Evolutionary conservation across 2,113 vertebrate genomes (phyloP).

Genomic region (Lagopus leucura): DNA sequence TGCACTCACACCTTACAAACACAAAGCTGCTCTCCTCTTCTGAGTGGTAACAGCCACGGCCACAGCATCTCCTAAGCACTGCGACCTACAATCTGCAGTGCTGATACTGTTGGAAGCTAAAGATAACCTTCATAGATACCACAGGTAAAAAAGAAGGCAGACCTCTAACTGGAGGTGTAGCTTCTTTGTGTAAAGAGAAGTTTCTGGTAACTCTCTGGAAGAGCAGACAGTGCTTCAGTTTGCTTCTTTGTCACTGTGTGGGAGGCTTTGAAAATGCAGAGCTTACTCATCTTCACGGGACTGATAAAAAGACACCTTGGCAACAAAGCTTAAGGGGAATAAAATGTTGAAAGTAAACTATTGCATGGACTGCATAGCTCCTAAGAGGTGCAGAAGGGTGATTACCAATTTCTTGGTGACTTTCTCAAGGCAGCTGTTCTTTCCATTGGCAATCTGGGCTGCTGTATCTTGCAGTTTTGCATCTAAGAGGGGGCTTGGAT

Average conservation of each 20-base stretch:
- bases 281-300: slow-evolving; percentile 69
- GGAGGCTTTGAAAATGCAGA: slow-evolving; percentile 60
- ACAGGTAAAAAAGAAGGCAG: not conserved
- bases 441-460: not conserved
- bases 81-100: not conserved
- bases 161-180: not conserved
- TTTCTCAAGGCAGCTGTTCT: not conserved
- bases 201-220: slow-evolving; percentile 19
- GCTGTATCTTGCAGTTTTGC: not conserved
- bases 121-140: not conserved
- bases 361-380: not conserved
- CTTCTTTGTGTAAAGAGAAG: slow-evolving; percentile 1
- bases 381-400: not conserved
- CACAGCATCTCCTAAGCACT: not conserved
- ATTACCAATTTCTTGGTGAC: not conserved
- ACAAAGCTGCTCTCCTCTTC: not conserved
- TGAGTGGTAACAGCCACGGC: not conserved
- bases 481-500: not conserved
- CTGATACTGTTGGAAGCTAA: not conserved
- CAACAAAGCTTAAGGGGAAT: slow-evolving; percentile 55
- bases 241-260: slow-evolving; percentile 52
- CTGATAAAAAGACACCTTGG: slow-evolving; percentile 59
- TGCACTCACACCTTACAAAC: accelerated
- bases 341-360: slow-evolving; percentile 6
- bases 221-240: not conserved